Evolutionary conservation across 1,140 invertebrate genomes (phyloP).

Genomic region (Pentalonia nigronervosa): DNA sequence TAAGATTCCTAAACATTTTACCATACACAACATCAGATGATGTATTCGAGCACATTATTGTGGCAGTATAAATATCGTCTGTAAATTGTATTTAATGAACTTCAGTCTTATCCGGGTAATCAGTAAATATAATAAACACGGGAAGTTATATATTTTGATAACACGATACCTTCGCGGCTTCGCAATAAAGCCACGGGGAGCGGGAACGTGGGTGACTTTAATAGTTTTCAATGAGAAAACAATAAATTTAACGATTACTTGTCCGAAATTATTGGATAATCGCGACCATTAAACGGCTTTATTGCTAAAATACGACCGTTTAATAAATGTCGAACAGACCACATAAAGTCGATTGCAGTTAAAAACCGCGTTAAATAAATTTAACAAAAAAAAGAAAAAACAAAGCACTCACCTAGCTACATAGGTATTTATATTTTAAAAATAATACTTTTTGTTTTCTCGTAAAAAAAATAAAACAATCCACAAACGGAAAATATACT

Average conservation of each 20-base stretch:
- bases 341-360: background rate
- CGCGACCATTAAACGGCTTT: conserved; percentile 45
- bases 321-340: background rate
- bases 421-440: background rate
- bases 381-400: background rate
- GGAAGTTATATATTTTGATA: conserved; percentile 23
- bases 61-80: background rate
- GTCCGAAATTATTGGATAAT: conserved; percentile 37
- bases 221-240: conserved; percentile 32
- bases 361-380: background rate
- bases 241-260: conserved; percentile 50
- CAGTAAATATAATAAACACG: background rate
- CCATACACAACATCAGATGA: background rate
- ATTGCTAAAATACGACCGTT: conserved; percentile 33
- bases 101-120: background rate
- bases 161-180: background rate
- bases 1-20: background rate
- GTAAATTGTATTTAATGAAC: background rate
- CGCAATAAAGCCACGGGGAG: background rate
- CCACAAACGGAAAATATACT: background rate
- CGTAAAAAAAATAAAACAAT: background rate
- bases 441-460: background rate
- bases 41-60: background rate
- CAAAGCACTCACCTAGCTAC: background rate
- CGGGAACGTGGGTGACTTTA: background rate